A percentile compares a stretch with the other conserved stretches of the same genome.
phyloP scores from a whole-genome alignment of 2,888 invertebrate species.

The Lepidocyrtinus sp. region DNA sequence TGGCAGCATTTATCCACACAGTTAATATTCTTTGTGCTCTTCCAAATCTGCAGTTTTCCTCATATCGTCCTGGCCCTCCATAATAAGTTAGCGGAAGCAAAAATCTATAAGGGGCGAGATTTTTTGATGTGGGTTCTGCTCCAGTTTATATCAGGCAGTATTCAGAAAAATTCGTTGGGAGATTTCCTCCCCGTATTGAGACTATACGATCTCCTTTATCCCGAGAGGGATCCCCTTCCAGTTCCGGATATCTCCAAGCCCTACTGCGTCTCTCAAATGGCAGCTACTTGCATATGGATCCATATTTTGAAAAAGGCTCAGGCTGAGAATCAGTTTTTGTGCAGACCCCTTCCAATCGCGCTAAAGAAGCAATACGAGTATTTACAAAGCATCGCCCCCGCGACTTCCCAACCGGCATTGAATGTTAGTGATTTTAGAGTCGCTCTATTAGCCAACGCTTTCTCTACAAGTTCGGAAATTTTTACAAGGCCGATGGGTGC shows the following conservation, averaged over 20 bases:
- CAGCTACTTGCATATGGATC: constrained; percentile 97
- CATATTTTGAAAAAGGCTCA: constrained; percentile 95
- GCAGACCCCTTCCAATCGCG: constrained; percentile 84
- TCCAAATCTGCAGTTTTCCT: constrained; percentile 94
- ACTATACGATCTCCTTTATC: constrained; percentile 92
- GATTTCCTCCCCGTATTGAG: constrained; percentile 92
- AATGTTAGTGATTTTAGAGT: constrained; percentile 92
- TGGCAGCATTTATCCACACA: constrained; percentile 96
- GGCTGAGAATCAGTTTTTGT: constrained; percentile 84
- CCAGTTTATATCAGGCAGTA: constrained; percentile 97
- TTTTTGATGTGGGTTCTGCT: constrained; percentile 99
- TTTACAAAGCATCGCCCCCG: constrained; percentile 70
- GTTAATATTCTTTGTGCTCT: constrained; percentile 93
- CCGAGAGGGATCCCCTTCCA: constrained; percentile 84
- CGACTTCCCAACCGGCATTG: constrained; percentile 74
- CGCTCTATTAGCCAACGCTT: constrained; percentile 94
- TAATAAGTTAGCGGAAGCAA: constrained; percentile 84
- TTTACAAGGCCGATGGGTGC: constrained; percentile 91
- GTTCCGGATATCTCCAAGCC: constrained; percentile 92
- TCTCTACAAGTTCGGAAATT: constrained; percentile 92
- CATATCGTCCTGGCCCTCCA: constrained; percentile 92
- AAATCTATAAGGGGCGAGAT: constrained; percentile 91
- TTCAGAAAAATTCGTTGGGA: constrained; percentile 90
- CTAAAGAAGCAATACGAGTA: constrained; percentile 88
- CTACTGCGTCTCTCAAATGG: constrained; percentile 91